These are phyloP conservation scores for Cardinalis cardinalis DNA, from an alignment of 2,113 vertebrate species.

Conservation along the genomic window DNA sequence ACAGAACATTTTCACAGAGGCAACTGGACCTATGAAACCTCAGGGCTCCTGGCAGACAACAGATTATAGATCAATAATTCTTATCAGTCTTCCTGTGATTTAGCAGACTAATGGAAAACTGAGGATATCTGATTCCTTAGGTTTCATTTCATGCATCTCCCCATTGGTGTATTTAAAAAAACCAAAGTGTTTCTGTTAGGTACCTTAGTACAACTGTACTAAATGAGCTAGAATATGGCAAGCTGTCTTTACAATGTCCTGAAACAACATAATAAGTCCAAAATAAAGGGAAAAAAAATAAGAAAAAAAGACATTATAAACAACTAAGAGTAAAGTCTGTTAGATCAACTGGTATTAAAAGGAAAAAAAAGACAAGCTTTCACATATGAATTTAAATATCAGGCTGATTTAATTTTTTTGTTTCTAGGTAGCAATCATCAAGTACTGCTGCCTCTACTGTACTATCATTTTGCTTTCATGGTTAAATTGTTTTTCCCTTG, in stretches of 20 bases:
- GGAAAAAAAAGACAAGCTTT: background rate
- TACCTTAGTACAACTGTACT: background rate
- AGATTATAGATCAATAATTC: background rate
- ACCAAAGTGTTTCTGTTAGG: background rate
- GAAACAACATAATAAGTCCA: background rate
- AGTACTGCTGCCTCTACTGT: background rate
- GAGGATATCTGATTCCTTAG: background rate
- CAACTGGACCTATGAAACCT: background rate
- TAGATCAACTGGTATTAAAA: background rate
- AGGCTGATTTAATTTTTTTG: background rate
- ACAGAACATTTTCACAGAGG: fast-evolving
- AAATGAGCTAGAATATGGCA: background rate
- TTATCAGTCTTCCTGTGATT: background rate
- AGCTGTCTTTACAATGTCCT: background rate
- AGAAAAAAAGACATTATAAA: background rate
- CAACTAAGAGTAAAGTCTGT: background rate
- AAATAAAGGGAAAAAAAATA: background rate
- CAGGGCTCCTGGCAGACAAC: background rate
- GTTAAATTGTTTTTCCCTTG: background rate
- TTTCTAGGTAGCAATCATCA: background rate
- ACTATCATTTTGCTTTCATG: background rate
- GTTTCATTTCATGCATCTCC: background rate
- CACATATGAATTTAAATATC: background rate
- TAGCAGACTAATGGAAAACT: background rate
- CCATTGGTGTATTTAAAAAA: background rate